Percentiles rank a stretch among this genome's conserved stretches.
These are phyloP conservation scores for Eudyptes chrysolophus DNA, from an alignment of 2,113 vertebrate species.

Conservation along the genomic window DNA sequence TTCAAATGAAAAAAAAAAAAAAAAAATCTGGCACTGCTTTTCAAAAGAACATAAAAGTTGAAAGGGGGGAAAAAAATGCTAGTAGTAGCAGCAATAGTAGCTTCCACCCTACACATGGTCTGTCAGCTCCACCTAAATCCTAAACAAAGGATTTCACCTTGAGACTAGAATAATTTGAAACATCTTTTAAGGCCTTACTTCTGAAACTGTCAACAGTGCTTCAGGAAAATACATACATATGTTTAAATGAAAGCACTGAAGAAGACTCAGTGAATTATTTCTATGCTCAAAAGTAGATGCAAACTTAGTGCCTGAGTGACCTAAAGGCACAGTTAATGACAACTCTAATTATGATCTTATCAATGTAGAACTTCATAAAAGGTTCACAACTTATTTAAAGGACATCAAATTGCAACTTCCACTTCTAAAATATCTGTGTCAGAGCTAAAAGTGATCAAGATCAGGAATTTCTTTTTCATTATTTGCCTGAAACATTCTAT, in stretches of 20 bases:
- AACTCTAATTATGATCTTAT: slow-evolving; percentile 16
- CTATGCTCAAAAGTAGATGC: neutral
- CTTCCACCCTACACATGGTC: neutral
- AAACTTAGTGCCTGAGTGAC: neutral
- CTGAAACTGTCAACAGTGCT: neutral
- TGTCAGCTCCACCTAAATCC: neutral
- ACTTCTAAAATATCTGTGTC: neutral
- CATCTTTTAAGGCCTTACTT: neutral
- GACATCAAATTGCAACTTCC: neutral
- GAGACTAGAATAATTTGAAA: neutral
- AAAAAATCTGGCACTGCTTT: neutral
- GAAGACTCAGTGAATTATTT: neutral
- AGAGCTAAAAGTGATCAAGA: neutral
- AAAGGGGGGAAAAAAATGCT: neutral
- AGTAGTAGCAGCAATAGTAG: neutral
- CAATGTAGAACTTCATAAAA: neutral
- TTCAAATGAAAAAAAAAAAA: neutral
- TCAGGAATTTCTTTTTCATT: neutral
- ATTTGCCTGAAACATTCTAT: neutral
- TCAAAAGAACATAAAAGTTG: neutral
- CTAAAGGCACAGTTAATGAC: slow-evolving; percentile 31
- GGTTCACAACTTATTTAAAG: neutral
- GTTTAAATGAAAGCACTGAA: neutral
- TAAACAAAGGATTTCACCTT: neutral
- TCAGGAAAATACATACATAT: neutral